Conservation (phyloP, 2,888 invertebrate species). For the Trichopria drosophilae region DNA sequence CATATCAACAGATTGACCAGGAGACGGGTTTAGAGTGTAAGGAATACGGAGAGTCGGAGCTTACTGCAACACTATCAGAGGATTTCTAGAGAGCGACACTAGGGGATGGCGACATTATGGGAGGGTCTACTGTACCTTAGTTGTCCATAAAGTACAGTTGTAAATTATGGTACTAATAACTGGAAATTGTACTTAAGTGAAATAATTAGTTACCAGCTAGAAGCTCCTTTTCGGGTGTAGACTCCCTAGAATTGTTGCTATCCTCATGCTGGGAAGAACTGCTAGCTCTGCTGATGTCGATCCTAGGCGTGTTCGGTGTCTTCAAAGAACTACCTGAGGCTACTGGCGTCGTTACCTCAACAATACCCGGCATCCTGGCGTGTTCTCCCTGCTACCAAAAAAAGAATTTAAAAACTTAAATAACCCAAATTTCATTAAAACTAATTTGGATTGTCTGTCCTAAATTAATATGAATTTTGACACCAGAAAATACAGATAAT, state of each 20-base stretch:
- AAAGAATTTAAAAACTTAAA: too few species aligned
- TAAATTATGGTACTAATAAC: too few species aligned
- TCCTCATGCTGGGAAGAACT: slow-evolving; percentile 87
- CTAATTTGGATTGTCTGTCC: slow-evolving; percentile 20
- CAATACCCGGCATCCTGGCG: slow-evolving; percentile 59
- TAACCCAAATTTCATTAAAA: slow-evolving; percentile 29
- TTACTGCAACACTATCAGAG: too few species aligned
- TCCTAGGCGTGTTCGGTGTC: slow-evolving; percentile 78
- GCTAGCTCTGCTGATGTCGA: slow-evolving; percentile 86
- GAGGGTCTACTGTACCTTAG: too few species aligned
- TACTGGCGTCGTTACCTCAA: slow-evolving; percentile 56
- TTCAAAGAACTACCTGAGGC: slow-evolving; percentile 58
- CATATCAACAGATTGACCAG: too few species aligned
- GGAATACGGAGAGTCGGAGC: too few species aligned
- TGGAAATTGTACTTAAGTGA: background rate
- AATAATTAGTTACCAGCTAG: slow-evolving; percentile 63
- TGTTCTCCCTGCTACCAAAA: slow-evolving; percentile 50
- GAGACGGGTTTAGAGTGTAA: too few species aligned
- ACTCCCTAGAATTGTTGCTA: slow-evolving; percentile 68
- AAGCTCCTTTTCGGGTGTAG: slow-evolving; percentile 82
- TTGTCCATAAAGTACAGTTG: too few species aligned
- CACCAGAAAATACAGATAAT: background rate
- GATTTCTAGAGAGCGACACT: too few species aligned
- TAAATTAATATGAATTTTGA: background rate
- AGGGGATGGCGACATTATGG: too few species aligned